phyloP scores from a whole-genome alignment of 2,888 invertebrate species.

The Synergus japonicus region DNA sequence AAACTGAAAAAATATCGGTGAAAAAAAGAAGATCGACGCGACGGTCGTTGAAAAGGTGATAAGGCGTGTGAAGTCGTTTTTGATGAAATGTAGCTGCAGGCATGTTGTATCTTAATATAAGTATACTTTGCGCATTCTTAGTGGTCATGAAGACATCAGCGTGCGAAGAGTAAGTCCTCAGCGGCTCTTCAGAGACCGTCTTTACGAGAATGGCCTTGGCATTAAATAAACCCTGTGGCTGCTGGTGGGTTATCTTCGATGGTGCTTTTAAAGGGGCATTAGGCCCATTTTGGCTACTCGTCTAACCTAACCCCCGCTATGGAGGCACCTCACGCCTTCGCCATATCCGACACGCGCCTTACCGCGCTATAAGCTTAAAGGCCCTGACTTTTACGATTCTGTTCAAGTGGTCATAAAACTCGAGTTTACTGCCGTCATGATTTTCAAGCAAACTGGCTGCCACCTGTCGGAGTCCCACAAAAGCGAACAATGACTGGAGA shows the following conservation, averaged over 20 bases:
- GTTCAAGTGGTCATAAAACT: conserved; percentile 81
- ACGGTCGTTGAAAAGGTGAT: background rate
- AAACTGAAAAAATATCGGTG: background rate
- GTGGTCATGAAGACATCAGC: conserved; percentile 64
- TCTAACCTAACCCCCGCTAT: conserved; percentile 61
- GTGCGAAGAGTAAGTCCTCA: conserved; percentile 58
- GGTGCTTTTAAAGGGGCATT: conserved; percentile 71
- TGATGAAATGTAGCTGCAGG: conserved; percentile 37
- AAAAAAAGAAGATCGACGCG: background rate
- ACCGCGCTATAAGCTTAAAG: conserved; percentile 74
- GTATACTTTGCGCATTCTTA: conserved; percentile 50
- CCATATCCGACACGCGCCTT: conserved; percentile 77
- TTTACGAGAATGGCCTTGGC: conserved; percentile 61
- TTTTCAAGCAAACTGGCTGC: conserved; percentile 77
- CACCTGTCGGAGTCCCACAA: conserved; percentile 73
- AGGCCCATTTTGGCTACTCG: conserved; percentile 73
- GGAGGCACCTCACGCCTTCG: conserved; percentile 68
- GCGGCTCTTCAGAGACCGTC: conserved; percentile 60
- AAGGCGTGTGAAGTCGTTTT: conserved; percentile 26
- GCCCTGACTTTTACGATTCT: conserved; percentile 81
- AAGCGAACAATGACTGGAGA: conserved; percentile 51
- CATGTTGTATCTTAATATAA: conserved; percentile 26
- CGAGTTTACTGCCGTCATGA: conserved; percentile 79
- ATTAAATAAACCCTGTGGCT: conserved; percentile 68
- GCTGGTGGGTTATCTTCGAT: conserved; percentile 68